phyloP scores from a whole-genome alignment of 2,797 vertebrate genomes.

The Diplodus sargus region DNA sequence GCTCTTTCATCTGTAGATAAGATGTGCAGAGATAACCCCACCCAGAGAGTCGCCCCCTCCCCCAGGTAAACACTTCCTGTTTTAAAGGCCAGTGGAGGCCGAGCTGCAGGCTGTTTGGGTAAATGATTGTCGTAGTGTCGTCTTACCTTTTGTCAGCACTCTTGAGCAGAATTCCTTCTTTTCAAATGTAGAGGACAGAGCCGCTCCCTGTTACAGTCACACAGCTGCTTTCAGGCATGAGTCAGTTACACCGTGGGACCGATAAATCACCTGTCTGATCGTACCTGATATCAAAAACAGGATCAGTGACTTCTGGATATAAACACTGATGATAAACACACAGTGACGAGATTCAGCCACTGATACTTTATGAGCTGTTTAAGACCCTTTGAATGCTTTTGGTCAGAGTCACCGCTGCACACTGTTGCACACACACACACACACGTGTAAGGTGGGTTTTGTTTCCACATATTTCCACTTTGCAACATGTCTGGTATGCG shows the following conservation, averaged over 20 bases:
- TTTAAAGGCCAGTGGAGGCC: constrained; percentile 7
- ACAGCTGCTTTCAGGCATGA: background rate
- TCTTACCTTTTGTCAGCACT: constrained; percentile 66
- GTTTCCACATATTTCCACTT: background rate
- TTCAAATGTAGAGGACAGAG: background rate
- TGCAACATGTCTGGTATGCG: background rate
- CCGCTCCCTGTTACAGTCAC: constrained; percentile 48
- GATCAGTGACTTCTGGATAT: background rate
- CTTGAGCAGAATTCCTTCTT: constrained; percentile 22
- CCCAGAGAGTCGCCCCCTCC: background rate
- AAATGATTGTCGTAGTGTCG: constrained; percentile 65
- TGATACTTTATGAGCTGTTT: background rate
- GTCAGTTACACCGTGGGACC: background rate
- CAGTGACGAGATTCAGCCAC: no score
- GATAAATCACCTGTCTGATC: background rate
- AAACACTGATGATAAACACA: no score
- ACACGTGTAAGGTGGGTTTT: no score
- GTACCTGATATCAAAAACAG: background rate
- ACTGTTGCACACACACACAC: no score
- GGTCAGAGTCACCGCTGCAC: background rate
- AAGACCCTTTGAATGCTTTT: background rate
- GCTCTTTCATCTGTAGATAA: constrained; percentile 26
- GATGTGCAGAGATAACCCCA: constrained; percentile 7
- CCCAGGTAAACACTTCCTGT: constrained; percentile 24
- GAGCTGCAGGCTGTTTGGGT: constrained; percentile 34